Base-by-base conservation (phyloP, 2,888 invertebrate genomes). In the Corbicula japonica region DNA sequence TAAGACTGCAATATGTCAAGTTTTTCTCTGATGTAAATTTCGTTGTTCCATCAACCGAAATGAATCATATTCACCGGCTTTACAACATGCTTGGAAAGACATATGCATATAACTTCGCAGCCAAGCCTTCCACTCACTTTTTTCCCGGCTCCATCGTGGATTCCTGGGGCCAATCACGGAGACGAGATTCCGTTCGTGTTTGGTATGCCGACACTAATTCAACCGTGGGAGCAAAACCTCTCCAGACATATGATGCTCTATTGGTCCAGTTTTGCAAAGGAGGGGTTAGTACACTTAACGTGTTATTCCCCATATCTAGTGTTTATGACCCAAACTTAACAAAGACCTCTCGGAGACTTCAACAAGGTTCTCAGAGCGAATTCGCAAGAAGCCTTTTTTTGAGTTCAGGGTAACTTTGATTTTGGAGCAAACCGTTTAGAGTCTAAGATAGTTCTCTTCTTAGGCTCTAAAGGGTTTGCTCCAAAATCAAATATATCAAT, bases 251-350 rank as follows among this genome's bases (percentile, higher is more conserved):
- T 30, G 30, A 30, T 54, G 54, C 8, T 18, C 12, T 54, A 54
- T 30, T 54, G 54, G 54, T 54, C 54, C 18, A 54, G 32, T 23
- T 54, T 54, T 30, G 54, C 30, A n/a, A 54, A 54, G 32, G 15
- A 28, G 3, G 54, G 54, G 54, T 50, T 23, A 23, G 50, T 46
- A n/a, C n/a, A n/a, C n/a, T n/a, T n/a, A n/a, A n/a, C n/a, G n/a
- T n/a, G n/a, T n/a, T n/a, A n/a, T n/a, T n/a, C n/a, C n/a, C n/a
- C n/a, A n/a, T n/a, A n/a, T n/a, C n/a, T n/a, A n/a, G n/a, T n/a
- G n/a, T n/a, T n/a, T n/a, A n/a, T n/a, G n/a, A n/a, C n/a, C n/a
- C n/a, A n/a, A n/a, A n/a, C n/a, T n/a, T n/a, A n/a, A 15, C 23
- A 21, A 52, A 10, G 10, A n/a, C n/a, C 26, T 18, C 41, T 1